Conservation (phyloP, 2,888 invertebrate species). For the Ophioninae sp. region DNA sequence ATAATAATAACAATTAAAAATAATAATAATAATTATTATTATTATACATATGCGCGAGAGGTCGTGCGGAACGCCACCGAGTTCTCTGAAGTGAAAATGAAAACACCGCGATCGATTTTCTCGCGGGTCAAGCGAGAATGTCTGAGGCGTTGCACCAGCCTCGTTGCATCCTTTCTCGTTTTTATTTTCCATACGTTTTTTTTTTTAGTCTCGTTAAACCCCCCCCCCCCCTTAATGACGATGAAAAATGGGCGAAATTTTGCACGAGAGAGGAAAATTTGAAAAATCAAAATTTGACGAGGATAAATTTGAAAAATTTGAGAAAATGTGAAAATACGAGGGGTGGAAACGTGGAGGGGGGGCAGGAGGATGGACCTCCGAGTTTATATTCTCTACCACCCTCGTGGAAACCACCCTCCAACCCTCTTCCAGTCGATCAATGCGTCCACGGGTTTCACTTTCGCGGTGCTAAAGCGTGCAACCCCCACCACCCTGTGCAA, state of each 20-base stretch:
- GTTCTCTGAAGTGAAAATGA: constrained; percentile 64
- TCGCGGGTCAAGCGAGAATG: constrained; percentile 62
- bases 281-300: neutral
- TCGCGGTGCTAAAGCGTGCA: constrained; percentile 80
- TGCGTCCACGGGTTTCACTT: constrained; percentile 81
- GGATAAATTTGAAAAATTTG: constrained; percentile 62
- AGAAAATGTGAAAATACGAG: constrained; percentile 75
- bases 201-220: neutral
- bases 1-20: neutral
- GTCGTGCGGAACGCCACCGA: constrained; percentile 52
- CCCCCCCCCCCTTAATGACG: neutral
- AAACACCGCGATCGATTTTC: constrained; percentile 61
- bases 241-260: neutral
- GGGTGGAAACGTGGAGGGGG: constrained; percentile 82
- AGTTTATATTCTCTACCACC: constrained; percentile 72
- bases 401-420: constrained; percentile 76
- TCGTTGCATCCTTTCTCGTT: constrained; percentile 48
- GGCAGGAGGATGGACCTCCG: constrained; percentile 71
- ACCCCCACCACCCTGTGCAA: constrained; percentile 60
- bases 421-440: constrained; percentile 82
- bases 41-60: constrained; percentile 34
- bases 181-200: neutral
- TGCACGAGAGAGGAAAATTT: neutral
- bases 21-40: constrained; percentile 24
- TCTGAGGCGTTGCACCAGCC: constrained; percentile 61